Base-by-base conservation (phyloP, 2,113 vertebrate genomes). In the Mus pahari region DNA sequence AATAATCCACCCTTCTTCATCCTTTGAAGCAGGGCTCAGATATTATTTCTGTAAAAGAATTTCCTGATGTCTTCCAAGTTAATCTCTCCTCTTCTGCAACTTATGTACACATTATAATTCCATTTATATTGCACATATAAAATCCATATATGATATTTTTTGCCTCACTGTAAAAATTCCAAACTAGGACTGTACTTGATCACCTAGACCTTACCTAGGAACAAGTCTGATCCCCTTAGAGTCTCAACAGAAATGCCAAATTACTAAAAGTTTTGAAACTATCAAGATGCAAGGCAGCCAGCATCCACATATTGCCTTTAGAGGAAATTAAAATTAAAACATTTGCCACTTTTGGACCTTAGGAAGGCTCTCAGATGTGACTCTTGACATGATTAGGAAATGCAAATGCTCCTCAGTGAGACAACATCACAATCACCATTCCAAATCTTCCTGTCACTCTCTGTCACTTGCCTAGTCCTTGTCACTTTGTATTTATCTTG, bases 301-400 rank as follows among this genome's bases (percentile, higher is more conserved):
- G 20, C 55, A 91, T 28, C 33, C 17, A 42, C 48, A 17, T 42
- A 36, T 26, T 89, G 7, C 58, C 62, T 87, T 82, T 66, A 60
- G 68, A 28, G 82, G 36, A 87, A 53, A 79, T 75, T 94, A 78
- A 31, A 91, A 71, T 75, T 90, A 90, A 92, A 91, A n/a, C 17
- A 73, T 82, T 11, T 19, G 45, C 73, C 88, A n/a, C 28, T 75
- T 89, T 92, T 53, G 45, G 24, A 3, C 5, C n/a, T 78, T 42
- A 42, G 62, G 66, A 62, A 92, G 82, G 17, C 89, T 89, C 64
- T 77, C 53, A 70, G 62, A 84, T 91, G 83, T 82, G 58, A 93
- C n/a, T 84, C 75, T 17, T 68, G 1, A 75, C 53, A 20, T 91
- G 86, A 60, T 90, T 86, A 60, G 75, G 79, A 82, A 86, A 89